Base-by-base conservation (phyloP, 1,140 invertebrate genomes). In the Vanessa atalanta region DNA sequence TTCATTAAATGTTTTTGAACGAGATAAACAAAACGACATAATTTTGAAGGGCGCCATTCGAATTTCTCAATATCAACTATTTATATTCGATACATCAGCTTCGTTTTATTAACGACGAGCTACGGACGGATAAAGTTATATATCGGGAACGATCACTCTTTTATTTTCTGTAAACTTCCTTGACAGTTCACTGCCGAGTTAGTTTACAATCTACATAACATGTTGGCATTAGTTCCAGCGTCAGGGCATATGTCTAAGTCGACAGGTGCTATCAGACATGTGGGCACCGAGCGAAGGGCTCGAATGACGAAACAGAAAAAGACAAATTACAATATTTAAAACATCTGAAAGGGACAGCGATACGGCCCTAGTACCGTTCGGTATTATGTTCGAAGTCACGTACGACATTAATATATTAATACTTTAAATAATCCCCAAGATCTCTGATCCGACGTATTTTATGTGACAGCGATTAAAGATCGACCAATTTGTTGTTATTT, bases 211-310 rank as follows among this genome's bases (percentile, higher is more conserved):
- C 55, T 70, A 60, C 78, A 73, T 53, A 71, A 80, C 75, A 37
- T 47, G 61, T 65, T 80, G 77, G 64, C 75, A 83, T 74, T 16
- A 55, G 68, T 63, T 72, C 75, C 73, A 78, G 65, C 63, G n/a
- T 75, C 57, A 68, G 23, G 31, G 77, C 84, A 86, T 82, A 83
- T 87, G 84, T 76, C 64, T 73, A 47, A 61, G 61, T n/a, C 73
- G 83, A 89, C 88, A 89, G 88, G 87, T 91, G 89, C 72, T 57
- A 75, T 79, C 77, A 80, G 83, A 88, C 88, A 88, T 84, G 76
- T 89, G 83, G 83, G 74, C 82, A 85, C 79, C 80, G 78, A 63
- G 15, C 76, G 83, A 88, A 89, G 88, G 88, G 87, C 88, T 88
- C 79, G 37, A 73, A 80, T 88, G 87, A 88, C 82, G 84, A 81